A percentile compares a stretch with the other conserved stretches of the same genome.
These are phyloP conservation scores for Antedon bifida DNA, from an alignment of 35 echinoderm and acorn worm species.

Conservation along the genomic window DNA sequence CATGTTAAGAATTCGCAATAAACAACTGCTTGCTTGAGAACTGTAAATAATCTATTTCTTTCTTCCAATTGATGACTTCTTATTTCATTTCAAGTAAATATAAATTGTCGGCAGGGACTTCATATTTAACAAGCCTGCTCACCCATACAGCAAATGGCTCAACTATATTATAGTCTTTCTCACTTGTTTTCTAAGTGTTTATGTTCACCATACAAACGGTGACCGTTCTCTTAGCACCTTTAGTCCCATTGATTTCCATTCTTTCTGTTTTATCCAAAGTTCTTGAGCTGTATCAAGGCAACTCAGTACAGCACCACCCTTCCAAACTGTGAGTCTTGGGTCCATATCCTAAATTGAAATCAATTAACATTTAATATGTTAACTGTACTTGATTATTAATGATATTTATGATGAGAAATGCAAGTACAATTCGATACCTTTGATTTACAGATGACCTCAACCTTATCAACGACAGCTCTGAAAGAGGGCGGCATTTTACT, in stretches of 20 bases:
- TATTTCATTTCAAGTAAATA: too few species aligned
- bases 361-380: background rate
- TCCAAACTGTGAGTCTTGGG: constrained; percentile 85
- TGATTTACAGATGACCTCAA: constrained; percentile 94
- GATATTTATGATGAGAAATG: too few species aligned
- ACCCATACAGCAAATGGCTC: too few species aligned
- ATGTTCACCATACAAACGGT: constrained; percentile 85
- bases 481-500: constrained; percentile 72
- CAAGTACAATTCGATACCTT: constrained; percentile 31
- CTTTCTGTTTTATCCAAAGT: constrained; percentile 76
- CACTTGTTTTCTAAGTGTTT: too few species aligned
- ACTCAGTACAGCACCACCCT: constrained; percentile 71
- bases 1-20: too few species aligned
- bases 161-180: too few species aligned
- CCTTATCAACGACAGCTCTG: constrained; percentile 54
- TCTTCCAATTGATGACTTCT: too few species aligned
- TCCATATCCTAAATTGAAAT: constrained; percentile 56
- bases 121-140: too few species aligned
- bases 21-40: too few species aligned
- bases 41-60: too few species aligned
- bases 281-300: constrained; percentile 89
- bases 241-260: constrained; percentile 64
- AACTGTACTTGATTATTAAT: too few species aligned
- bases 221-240: constrained; percentile 73
- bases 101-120: too few species aligned